Percentiles rank a stretch among this genome's conserved stretches.
Evolutionary conservation across 2,888 invertebrate species (phyloP).

Genomic region (Phengaris arion): DNA sequence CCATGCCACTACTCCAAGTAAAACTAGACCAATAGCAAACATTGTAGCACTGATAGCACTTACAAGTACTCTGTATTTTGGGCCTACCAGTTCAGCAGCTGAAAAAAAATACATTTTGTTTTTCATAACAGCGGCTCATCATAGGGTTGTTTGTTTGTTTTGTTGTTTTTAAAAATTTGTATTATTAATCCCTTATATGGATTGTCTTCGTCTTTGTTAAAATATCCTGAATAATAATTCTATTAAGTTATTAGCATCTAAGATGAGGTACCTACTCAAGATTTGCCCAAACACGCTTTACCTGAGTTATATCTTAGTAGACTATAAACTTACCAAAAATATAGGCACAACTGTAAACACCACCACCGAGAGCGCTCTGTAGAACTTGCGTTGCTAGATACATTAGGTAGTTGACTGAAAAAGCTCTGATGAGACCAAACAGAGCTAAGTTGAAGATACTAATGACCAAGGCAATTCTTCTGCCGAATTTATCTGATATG

Average conservation of each 20-base stretch:
- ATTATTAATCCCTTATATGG: neutral
- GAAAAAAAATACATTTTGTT: neutral
- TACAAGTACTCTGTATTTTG: constrained; percentile 83
- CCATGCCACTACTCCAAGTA: constrained; percentile 83
- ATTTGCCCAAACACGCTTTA: neutral
- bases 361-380: constrained; percentile 60
- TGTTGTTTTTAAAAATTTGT: neutral
- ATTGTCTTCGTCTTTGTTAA: neutral
- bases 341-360: constrained; percentile 62
- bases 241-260: too few relatives aligned
- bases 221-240: too few relatives aligned
- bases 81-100: constrained; percentile 85
- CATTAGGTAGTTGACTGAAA: constrained; percentile 71
- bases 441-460: constrained; percentile 47
- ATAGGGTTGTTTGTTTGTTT: too few relatives aligned
- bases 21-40: constrained; percentile 85
- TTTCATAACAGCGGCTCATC: neutral
- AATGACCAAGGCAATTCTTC: constrained; percentile 58
- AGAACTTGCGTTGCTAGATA: constrained; percentile 63
- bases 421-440: constrained; percentile 66
- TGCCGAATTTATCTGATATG: constrained; percentile 80
- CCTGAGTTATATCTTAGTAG: neutral
- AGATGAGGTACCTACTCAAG: neutral
- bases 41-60: constrained; percentile 84
- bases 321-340: constrained; percentile 41